Conservation (phyloP, 2,113 vertebrate genomes). For the Climacteris rufus region DNA sequence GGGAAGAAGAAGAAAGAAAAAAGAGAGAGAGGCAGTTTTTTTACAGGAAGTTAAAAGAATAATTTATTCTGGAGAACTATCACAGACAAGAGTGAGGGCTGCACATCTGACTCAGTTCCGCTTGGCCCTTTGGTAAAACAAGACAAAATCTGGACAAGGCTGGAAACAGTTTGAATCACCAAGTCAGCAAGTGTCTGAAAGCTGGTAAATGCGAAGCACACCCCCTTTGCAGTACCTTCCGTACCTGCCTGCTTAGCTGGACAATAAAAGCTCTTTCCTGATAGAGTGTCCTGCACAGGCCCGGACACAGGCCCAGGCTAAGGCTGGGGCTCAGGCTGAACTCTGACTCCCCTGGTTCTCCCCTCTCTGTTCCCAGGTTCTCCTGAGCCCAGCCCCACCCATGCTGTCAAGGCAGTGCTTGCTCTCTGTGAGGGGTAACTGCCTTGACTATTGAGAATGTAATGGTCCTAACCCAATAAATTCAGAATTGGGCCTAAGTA, state of each 20-base stretch:
- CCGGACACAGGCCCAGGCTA: not conserved
- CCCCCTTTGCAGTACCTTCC: not conserved
- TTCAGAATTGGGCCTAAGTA: not conserved
- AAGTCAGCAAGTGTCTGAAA: not conserved
- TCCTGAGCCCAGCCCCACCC: accelerated
- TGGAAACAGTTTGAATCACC: not conserved
- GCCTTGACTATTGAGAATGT: not conserved
- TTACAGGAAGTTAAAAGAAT: not conserved
- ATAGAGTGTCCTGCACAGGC: not conserved
- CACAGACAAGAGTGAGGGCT: not conserved
- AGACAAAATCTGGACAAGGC: not conserved
- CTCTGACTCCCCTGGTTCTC: not conserved
- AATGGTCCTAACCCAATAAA: accelerated
- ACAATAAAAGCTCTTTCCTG: not conserved
- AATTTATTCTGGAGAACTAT: not conserved
- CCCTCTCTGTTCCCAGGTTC: too few species aligned
- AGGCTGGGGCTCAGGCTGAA: not conserved
- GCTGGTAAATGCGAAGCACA: not conserved
- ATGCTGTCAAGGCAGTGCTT: not conserved
- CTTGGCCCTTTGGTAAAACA: not conserved
- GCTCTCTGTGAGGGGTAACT: not conserved
- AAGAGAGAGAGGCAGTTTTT: not conserved
- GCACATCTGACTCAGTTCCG: not conserved
- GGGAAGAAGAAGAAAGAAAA: not conserved
- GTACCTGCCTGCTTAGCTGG: accelerated